Base-by-base conservation (phyloP, 2,113 vertebrate genomes). In the Anolis sagrei region DNA sequence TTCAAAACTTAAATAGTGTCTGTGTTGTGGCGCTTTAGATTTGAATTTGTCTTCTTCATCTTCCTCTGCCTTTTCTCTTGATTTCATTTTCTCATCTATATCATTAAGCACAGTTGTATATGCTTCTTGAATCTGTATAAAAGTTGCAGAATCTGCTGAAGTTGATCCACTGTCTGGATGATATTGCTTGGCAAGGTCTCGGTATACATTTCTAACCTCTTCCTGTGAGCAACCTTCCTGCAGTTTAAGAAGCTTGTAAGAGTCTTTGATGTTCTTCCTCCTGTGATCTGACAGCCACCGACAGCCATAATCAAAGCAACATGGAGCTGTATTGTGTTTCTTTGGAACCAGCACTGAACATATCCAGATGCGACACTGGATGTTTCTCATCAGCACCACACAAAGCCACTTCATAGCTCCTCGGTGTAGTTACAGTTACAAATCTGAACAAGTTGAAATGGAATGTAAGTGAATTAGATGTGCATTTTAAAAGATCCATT, bases 1-100 rank as follows among this genome's bases (percentile, higher is more conserved):
- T 89, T 99, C 98, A 18, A 97, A 99, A 93, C 94, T 99, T 91
- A 99, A 96, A 94, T 99, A 99, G 29, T 99, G 98, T 13, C 98
- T 95, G 84, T 99, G 98, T 83, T 98, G 97, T 10, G 97, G 95
- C 1, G 97, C 92, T 11, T 95, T 94, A 4, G 93, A 79, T 79
- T 96, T 96, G 61, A 92, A 83, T 73, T 85, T 93, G 2, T 96
- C 96, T n/a, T 98, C 97, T 13, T 94, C 90, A 1, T 94, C 96
- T 49, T 96, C 94, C n/a, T 89, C 91, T 14, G 73, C 76, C 0
- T 23, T 49, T 1, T 92, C 86, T 0, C 39, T 87, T 5, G 75
- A 39, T n/a, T 88, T 85, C 82, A 89, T 90, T 89, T 92, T 94
- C 83, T 86, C 92, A 0, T 79, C 54, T 73, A 97, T 89, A 44